Evolutionary conservation across 1,140 invertebrate genomes (phyloP).

Genomic region (Trichonephila clavata): DNA sequence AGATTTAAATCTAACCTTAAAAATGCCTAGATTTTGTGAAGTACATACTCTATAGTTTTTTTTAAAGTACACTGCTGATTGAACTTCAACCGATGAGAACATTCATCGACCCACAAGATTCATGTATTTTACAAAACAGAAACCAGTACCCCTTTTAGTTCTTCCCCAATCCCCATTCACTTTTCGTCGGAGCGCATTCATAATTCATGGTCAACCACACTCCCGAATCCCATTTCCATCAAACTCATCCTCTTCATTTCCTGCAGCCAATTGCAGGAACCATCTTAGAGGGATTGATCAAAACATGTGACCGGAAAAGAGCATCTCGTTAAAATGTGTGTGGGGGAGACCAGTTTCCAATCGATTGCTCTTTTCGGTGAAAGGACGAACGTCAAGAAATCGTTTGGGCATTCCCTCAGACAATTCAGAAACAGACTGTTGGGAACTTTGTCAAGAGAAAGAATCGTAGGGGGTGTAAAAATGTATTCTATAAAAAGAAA

Average conservation of each 20-base stretch:
- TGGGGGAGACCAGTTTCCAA: background rate
- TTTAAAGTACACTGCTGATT: too few species aligned
- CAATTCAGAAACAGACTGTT: background rate
- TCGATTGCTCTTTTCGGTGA: background rate
- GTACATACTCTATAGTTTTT: too few species aligned
- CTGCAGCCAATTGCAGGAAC: background rate
- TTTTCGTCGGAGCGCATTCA: too few species aligned
- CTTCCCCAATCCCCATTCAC: too few species aligned
- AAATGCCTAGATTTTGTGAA: too few species aligned
- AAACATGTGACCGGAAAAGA: slow-evolving; percentile 26
- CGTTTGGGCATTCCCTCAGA: background rate
- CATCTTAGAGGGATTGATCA: background rate
- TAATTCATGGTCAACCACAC: too few species aligned
- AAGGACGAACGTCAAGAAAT: background rate
- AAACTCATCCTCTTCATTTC: background rate
- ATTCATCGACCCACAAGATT: too few species aligned
- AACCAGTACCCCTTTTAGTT: too few species aligned
- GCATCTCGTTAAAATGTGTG: slow-evolving; percentile 2
- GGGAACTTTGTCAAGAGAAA: background rate
- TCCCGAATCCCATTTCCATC: background rate
- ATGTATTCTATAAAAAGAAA: background rate
- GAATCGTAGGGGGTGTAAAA: background rate
- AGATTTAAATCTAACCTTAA: too few species aligned
- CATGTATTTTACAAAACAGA: too few species aligned
- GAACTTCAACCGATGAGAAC: too few species aligned